A percentile compares a stretch with the other conserved stretches of the same genome.
phyloP scores from a whole-genome alignment of 2,797 vertebrate species.

The Phrynocephalus vlangalii region DNA sequence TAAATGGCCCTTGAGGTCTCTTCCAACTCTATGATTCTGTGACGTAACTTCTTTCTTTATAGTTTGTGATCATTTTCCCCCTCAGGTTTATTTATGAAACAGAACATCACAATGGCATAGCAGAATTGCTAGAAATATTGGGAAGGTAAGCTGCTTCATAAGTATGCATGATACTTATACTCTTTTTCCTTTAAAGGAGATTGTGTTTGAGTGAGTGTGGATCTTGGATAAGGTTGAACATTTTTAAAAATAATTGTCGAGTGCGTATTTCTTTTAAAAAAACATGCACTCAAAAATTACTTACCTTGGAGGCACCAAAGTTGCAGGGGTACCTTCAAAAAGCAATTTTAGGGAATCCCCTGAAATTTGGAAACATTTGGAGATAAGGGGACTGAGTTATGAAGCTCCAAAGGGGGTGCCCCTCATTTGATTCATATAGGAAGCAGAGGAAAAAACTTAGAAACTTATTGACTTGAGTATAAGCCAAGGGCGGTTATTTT shows the following conservation, averaged over 20 bases:
- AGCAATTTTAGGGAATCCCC: no score
- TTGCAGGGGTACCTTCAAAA: no score
- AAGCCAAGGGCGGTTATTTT: no score
- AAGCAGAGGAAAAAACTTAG: no score
- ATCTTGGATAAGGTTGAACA: not conserved
- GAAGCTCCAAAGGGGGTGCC: no score
- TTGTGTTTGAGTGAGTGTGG: slow-evolving; percentile 7
- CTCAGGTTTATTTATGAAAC: slow-evolving; percentile 99
- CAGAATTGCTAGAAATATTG: slow-evolving; percentile 98
- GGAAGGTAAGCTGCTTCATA: slow-evolving; percentile 85
- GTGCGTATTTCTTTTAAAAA: no score
- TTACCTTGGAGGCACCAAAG: no score
- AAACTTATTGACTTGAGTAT: no score
- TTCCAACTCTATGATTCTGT: not conserved
- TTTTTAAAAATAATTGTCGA: not conserved
- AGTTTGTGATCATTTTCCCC: slow-evolving; percentile 41
- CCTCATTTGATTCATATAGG: no score
- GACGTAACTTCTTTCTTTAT: not conserved
- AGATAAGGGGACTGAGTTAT: no score
- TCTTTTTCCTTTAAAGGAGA: not conserved
- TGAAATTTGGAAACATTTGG: no score
- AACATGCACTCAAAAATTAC: no score
- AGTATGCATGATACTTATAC: slow-evolving; percentile 30
- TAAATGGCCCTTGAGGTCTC: not conserved
- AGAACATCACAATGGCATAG: slow-evolving; percentile 98